Base-by-base conservation (phyloP, 1,140 invertebrate species). In the Heliothis subflexa region DNA sequence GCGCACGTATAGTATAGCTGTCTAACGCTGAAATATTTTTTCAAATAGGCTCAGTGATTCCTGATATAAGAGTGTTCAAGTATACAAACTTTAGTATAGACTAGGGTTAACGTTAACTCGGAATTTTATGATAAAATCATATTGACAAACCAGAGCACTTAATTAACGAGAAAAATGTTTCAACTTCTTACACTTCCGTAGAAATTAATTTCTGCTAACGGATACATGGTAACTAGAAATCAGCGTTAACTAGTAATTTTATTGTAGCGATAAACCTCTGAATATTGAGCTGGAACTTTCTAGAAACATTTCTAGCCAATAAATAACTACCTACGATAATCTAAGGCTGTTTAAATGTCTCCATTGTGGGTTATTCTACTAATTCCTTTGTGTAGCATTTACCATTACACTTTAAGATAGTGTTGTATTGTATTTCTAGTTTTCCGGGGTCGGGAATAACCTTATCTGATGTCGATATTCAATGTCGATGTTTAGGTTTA, bases 361-460 rank as follows among this genome's bases (percentile, higher is more conserved):
- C 66, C 50, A 70, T 70, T 70, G 66, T 70, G 28, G 47, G 66
- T 70, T 70, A 50, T 49, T n/a, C n/a, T n/a, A 70, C 13, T 70
- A 52, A 40, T 70, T 25, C 47, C 62, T 66, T 66, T 66, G 62
- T 66, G 62, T 47, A 47, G 11, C 62, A 66, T 66, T n/a, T 52
- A 52, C 66, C 47, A 50, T 70, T 70, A 49, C 50, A 11, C 18
- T 16, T 49, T 49, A 16, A 47, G 49, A 50, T 50, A 68, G 64
- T 68, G 64, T 28, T 68, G 66, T 70, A 13, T 25, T 14, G 47
- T 28, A 16, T 28, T 13, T 50, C 47, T 14, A 4, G 12, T 14
- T 70, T 70, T 52, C 66, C 66, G 66, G 66, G 66, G 28, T 7
- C 16, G 21, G 12, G 47, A 50, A 28, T 59, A 13, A 28, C 21